phyloP scores from a whole-genome alignment of 2,888 invertebrate genomes.

The Aproaerema taeniolella region DNA sequence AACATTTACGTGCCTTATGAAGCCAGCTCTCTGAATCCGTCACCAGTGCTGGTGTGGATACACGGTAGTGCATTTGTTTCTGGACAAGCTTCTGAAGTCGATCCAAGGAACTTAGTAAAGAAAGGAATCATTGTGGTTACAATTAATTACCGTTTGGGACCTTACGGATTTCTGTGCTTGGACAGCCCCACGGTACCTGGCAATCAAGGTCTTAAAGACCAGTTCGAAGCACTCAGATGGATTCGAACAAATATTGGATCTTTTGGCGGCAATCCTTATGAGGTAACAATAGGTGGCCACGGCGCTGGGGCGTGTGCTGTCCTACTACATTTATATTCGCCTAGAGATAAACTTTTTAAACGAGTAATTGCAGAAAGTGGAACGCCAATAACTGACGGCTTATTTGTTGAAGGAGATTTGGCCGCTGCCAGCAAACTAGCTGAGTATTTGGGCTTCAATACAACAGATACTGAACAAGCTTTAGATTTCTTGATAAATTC shows the following conservation, averaged over 20 bases:
- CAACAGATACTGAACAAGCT: conserved; percentile 47
- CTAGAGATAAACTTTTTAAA: conserved; percentile 53
- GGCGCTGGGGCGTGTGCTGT: conserved; percentile 57
- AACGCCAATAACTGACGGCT: conserved; percentile 50
- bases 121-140: conserved; percentile 58
- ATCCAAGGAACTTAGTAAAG: conserved; percentile 45
- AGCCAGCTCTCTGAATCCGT: conserved; percentile 47
- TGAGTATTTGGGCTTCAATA: conserved; percentile 46
- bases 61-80: conserved; percentile 54
- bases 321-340: conserved; percentile 54
- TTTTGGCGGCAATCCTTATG: conserved; percentile 65
- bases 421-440: conserved; percentile 52
- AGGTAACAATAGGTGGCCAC: conserved; percentile 60
- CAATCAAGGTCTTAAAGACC: conserved; percentile 66
- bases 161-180: conserved; percentile 65
- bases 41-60: conserved; percentile 64
- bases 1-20: conserved; percentile 74
- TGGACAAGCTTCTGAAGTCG: conserved; percentile 47
- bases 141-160: conserved; percentile 61
- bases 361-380: conserved; percentile 63
- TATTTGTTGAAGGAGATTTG: conserved; percentile 50
- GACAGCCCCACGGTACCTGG: conserved; percentile 53
- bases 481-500: conserved; percentile 41
- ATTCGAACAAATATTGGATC: conserved; percentile 53
- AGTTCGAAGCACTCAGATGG: conserved; percentile 57